phyloP scores from a whole-genome alignment of 2,797 vertebrate genomes.

The Psittacula derbiana region DNA sequence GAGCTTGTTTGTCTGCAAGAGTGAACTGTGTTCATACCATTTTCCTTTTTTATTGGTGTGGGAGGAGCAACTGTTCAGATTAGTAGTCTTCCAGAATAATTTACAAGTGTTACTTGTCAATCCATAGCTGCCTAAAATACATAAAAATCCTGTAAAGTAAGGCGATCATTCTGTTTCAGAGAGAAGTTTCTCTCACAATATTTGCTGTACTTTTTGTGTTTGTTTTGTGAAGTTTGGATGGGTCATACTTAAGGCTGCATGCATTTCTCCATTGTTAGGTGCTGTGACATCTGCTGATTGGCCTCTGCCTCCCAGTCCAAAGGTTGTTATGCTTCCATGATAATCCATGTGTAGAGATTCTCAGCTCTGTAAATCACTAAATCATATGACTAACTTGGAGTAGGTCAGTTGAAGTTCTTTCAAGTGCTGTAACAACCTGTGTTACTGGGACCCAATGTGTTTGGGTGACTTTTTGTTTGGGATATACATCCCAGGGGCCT shows the following conservation, averaged over 20 bases:
- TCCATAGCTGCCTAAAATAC: neutral
- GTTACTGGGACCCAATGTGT: neutral
- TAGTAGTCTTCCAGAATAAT: constrained; percentile 4
- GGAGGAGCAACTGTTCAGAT: constrained; percentile 17
- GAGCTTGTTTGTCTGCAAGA: neutral
- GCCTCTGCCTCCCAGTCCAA: constrained; percentile 30
- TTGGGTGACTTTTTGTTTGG: neutral
- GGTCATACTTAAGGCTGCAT: fast-evolving
- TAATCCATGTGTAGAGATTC: neutral
- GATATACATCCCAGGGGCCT: neutral
- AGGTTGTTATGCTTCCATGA: constrained; percentile 2
- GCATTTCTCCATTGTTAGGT: neutral
- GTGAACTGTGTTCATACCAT: neutral
- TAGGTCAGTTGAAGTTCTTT: neutral
- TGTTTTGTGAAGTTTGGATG: neutral
- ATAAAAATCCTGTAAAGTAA: neutral
- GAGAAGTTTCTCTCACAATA: neutral
- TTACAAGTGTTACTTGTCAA: neutral
- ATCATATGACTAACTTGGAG: neutral
- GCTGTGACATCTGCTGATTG: neutral
- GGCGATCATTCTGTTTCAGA: neutral
- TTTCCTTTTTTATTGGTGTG: neutral
- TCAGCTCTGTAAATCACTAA: neutral
- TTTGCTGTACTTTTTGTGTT: neutral
- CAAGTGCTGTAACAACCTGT: neutral